Conservation (phyloP, 2,888 invertebrate genomes). For the Luperina testacea region DNA sequence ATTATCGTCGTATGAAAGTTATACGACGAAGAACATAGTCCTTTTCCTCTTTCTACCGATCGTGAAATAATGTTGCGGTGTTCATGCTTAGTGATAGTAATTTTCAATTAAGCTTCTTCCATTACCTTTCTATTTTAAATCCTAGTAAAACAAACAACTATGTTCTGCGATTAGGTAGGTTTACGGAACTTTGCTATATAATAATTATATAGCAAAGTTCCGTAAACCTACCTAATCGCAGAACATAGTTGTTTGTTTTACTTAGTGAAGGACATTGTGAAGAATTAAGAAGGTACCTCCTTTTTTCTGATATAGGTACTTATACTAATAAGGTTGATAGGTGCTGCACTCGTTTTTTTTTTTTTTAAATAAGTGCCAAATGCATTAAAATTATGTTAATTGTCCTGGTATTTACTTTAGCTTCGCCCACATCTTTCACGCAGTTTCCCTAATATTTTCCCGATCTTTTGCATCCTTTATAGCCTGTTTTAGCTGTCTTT, state of each 20-base stretch:
- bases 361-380: background rate
- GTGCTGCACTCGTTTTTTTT: background rate
- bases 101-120: constrained; percentile 9
- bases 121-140: background rate
- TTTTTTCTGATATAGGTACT: background rate
- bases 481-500: constrained; percentile 5
- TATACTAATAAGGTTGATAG: too few species aligned
- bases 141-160: constrained; percentile 3
- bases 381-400: background rate
- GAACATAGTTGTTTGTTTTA: too few species aligned
- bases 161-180: background rate
- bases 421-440: background rate
- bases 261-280: too few species aligned
- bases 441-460: constrained; percentile 24
- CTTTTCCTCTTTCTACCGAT: constrained; percentile 1
- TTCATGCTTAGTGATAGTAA: background rate
- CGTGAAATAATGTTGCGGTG: background rate
- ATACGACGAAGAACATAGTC: background rate
- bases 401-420: background rate
- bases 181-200: background rate
- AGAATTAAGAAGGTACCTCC: background rate
- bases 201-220: too few species aligned
- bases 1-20: background rate
- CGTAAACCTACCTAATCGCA: too few species aligned
- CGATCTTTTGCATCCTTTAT: constrained; percentile 17